These are phyloP conservation scores for Distichodus sexfasciatus DNA, from an alignment of 2,797 vertebrate genomes.

Conservation along the genomic window DNA sequence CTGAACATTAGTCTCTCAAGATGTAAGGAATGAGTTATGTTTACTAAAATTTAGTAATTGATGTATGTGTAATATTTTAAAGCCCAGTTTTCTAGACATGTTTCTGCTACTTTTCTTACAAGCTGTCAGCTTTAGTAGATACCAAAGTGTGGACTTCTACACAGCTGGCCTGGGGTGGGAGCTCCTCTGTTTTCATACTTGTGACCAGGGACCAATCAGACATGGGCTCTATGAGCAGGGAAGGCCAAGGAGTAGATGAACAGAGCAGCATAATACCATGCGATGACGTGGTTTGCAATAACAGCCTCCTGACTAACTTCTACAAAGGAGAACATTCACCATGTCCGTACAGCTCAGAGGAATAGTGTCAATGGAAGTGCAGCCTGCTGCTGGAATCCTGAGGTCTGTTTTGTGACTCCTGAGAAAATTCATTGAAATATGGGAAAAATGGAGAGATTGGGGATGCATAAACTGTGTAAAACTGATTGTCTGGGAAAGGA, in stretches of 20 bases:
- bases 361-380: neutral
- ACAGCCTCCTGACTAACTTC: neutral
- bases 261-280: neutral
- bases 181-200: neutral
- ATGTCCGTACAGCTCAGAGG: neutral
- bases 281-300: conserved; percentile 3
- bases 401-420: neutral
- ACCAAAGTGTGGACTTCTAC: neutral
- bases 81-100: too few relatives aligned
- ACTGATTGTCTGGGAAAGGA: neutral
- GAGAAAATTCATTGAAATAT: neutral
- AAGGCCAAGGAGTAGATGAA: neutral
- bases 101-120: too few relatives aligned
- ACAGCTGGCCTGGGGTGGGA: neutral
- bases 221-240: too few relatives aligned
- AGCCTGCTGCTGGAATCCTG: neutral
- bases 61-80: too few relatives aligned
- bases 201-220: neutral
- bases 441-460: neutral
- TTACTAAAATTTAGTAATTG: too few relatives aligned
- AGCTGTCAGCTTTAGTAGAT: too few relatives aligned
- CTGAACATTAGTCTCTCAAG: too few relatives aligned
- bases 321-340: conserved; percentile 2
- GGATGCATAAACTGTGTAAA: neutral
- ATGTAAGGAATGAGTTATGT: too few relatives aligned